A percentile compares a stretch with the other conserved stretches of the same genome.
Conservation (phyloP, 2,797 vertebrate species). For the Ctenosaura bakeri region DNA sequence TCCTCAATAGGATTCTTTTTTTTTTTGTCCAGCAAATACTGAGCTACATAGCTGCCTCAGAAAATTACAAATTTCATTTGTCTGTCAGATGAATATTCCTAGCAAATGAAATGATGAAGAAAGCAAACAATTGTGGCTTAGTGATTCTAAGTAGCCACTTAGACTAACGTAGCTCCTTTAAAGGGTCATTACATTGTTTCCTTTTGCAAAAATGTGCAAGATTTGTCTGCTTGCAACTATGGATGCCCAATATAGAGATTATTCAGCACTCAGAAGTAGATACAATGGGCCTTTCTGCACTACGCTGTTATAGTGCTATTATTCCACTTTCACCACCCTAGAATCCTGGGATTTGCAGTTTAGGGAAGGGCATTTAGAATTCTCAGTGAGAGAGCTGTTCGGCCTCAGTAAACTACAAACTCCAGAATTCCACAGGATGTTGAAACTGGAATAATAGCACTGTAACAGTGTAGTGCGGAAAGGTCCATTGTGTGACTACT, state of each 20-base stretch:
- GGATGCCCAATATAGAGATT: conserved; percentile 59
- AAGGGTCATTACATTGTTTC: not conserved
- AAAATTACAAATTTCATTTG: not conserved
- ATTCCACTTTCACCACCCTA: too few species aligned
- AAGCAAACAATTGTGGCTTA: not conserved
- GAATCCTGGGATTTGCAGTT: too few species aligned
- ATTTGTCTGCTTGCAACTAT: conserved; percentile 41
- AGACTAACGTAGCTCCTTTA: not conserved
- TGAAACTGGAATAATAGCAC: too few species aligned
- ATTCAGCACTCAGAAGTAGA: not conserved
- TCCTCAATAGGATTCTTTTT: not conserved
- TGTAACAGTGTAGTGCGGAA: too few species aligned
- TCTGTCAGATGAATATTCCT: conserved; percentile 49
- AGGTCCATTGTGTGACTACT: not conserved
- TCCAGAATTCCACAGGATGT: too few species aligned
- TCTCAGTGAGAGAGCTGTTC: too few species aligned
- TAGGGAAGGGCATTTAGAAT: too few species aligned
- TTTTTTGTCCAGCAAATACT: not conserved
- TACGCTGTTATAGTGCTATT: too few species aligned
- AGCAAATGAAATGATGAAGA: conserved; percentile 45
- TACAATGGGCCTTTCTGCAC: too few species aligned
- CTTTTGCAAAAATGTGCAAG: not conserved
- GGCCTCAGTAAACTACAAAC: too few species aligned
- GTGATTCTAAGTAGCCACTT: conserved; percentile 32
- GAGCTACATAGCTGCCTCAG: not conserved